Percentiles rank a stretch among this genome's conserved stretches.
Conservation (phyloP, 92 coral and sea anemone species). For the Palythoa caribaeorum region DNA sequence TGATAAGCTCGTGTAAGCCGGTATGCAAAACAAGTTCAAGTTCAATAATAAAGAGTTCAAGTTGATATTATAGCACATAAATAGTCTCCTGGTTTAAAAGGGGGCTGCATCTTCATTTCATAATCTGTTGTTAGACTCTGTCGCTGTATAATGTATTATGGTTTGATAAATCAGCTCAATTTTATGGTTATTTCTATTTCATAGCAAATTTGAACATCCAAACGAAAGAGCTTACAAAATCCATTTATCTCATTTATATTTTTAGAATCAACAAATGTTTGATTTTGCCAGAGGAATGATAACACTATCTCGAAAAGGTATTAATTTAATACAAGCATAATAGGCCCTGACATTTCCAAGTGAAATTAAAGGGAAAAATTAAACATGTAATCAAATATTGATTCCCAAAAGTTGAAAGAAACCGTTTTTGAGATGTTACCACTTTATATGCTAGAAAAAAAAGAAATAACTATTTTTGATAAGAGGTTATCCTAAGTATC, state of each 20-base stretch:
- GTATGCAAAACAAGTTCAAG: too few species aligned
- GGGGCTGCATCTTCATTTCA: too few species aligned
- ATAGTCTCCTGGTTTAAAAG: too few species aligned
- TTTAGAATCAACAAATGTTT: background rate
- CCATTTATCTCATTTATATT: background rate
- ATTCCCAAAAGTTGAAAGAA: background rate
- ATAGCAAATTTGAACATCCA: background rate
- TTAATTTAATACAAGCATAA: slow-evolving; percentile 18
- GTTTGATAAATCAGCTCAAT: background rate
- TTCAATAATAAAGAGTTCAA: too few species aligned
- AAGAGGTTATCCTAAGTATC: background rate
- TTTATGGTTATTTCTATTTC: background rate
- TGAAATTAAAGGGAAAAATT: background rate
- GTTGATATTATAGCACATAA: too few species aligned
- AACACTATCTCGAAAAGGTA: background rate
- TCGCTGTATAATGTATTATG: too few species aligned
- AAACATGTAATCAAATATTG: background rate
- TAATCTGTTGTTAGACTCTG: too few species aligned
- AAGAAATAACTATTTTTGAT: background rate
- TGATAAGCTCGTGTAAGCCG: too few species aligned
- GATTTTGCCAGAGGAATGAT: background rate
- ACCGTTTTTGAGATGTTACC: background rate
- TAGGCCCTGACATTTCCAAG: background rate
- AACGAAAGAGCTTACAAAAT: background rate
- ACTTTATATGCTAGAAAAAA: background rate